phyloP scores from a whole-genome alignment of 2,113 vertebrate genomes.

The Prietella phreatophila region DNA sequence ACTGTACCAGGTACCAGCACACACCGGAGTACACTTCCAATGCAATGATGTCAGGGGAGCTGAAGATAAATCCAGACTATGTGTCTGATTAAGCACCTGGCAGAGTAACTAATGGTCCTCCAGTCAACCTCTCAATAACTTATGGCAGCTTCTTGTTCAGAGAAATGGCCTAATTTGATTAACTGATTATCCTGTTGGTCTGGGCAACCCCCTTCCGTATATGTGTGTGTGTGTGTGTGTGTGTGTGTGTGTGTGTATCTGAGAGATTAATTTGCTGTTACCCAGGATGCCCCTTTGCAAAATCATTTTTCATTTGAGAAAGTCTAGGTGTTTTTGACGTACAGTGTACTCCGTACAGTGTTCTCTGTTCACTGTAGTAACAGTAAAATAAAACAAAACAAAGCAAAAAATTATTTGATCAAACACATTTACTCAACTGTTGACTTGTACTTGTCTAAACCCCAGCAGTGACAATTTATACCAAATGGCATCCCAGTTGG shows the following conservation, averaged over 20 bases:
- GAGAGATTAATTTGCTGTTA: conserved; percentile 47
- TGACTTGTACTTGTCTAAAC: conserved; percentile 60
- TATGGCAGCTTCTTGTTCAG: conserved; percentile 47
- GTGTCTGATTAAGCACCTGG: conserved; percentile 56
- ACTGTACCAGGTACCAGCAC: conserved; percentile 71
- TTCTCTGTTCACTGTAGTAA: not conserved
- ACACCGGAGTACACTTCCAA: conserved; percentile 47
- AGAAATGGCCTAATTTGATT: conserved; percentile 48
- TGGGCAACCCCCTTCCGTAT: conserved; percentile 22
- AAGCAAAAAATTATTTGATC: not conserved
- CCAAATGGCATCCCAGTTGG: conserved; percentile 95
- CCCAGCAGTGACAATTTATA: conserved; percentile 89
- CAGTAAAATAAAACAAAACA: not conserved
- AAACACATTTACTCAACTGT: not conserved
- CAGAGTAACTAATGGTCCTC: conserved; percentile 47
- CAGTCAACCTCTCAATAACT: conserved; percentile 51
- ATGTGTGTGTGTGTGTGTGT: not conserved
- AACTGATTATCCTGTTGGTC: conserved; percentile 39
- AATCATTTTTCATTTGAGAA: conserved; percentile 36
- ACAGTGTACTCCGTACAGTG: not conserved
- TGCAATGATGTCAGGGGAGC: conserved; percentile 51
- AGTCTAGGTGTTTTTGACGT: conserved; percentile 46
- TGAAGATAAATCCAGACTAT: conserved; percentile 62
- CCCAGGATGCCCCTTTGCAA: conserved; percentile 39
- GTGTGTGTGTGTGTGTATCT: not conserved